Evolutionary conservation across 1,140 invertebrate species (phyloP).

Genomic region (Diuraphis noxia): DNA sequence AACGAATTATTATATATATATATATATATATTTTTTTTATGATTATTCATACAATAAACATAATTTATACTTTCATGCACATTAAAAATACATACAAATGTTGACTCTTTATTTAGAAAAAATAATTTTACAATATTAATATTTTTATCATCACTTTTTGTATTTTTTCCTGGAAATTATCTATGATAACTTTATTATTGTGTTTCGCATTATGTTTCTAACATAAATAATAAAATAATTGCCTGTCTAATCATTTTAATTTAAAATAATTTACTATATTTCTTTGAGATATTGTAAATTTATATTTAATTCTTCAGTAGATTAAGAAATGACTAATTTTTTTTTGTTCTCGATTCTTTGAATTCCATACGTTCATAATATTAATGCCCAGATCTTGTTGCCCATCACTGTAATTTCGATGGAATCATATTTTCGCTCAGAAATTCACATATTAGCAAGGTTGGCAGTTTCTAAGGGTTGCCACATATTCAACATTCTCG

Average conservation of each 20-base stretch:
- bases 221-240: neutral
- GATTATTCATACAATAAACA: neutral
- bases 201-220: neutral
- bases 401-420: neutral
- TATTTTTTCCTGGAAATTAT: neutral
- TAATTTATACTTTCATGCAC: neutral
- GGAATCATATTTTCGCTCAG: neutral
- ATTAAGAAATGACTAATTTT: neutral
- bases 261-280: neutral
- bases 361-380: neutral
- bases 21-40: neutral
- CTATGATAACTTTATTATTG: neutral
- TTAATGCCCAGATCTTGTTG: neutral
- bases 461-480: neutral
- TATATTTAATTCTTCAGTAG: neutral
- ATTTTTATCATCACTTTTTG: neutral
- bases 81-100: neutral
- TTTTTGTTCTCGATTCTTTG: neutral
- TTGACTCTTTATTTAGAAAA: neutral
- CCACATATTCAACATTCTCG: slow-evolving; percentile 32
- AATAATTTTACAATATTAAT: too few relatives aligned
- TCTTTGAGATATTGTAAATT: neutral
- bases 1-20: too few relatives aligned
- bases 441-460: slow-evolving; percentile 7
- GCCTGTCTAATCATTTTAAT: neutral